Evolutionary conservation across 2,888 invertebrate genomes (phyloP), one percentile per base, ranked within the genome.

Genomic region (Rosalia funebris): DNA sequence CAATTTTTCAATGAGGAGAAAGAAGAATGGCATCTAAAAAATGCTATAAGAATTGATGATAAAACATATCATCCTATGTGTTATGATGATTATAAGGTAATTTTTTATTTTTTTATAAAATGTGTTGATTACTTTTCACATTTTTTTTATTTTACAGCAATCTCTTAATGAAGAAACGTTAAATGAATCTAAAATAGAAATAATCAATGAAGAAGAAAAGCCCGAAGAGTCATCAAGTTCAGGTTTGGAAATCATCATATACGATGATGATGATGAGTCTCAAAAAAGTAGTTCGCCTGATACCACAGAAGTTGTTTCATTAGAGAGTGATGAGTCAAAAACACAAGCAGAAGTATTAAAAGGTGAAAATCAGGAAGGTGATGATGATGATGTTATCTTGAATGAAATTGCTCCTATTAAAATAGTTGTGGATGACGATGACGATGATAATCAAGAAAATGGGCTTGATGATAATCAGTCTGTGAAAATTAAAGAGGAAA

Each of bases 1-100:
- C 93, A 95, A 81, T 97, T 95, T 84, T 99, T 93, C 84, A 93
- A 97, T 79, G 96, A 98, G 82, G 98, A 99, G 74, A 89, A 91
- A 68, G 99, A 99, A 80, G 97, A 96, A 78, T 99, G 99, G 99
- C 95, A 96, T 77, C 84, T 98, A 19, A 83, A 91, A 63, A 91
- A 94, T 77, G 95, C 97, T 0, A 84, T 93, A 14, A 84, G 88
- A 3, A 88, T 91, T 25, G 90, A 93, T 56, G 89, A 87, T 0
- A 86, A 87, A 64, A 89, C 90, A 71, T 97, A 94, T 79, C 96
- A 97, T 84, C 96, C 96, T 0, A 81, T 92, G 25, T 97, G 97
- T 81, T 90, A 91, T 71, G 93, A 95, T 66, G 96, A 96, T 77
- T 89, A 89, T 75, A 91, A 91, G 87, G 91, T 91, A 76, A 71